Conservation (phyloP, 2,888 invertebrate species). For the Argynnis bischoffii region DNA sequence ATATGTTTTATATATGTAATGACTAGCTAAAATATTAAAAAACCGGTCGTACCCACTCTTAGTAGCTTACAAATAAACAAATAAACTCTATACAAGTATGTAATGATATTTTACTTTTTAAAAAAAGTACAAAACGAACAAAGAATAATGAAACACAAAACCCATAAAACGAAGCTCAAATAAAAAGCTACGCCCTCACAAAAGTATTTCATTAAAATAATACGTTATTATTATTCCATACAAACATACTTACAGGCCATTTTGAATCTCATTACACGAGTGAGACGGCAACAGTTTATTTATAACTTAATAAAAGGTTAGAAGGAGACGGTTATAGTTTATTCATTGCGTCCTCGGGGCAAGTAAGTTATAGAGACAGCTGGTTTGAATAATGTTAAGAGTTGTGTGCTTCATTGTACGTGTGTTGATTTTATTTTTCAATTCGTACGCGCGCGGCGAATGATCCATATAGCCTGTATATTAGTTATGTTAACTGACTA, state of each 20-base stretch:
- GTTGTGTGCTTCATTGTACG: constrained; percentile 3
- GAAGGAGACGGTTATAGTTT: constrained; percentile 30
- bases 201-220: constrained; percentile 65
- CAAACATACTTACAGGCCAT: constrained; percentile 67
- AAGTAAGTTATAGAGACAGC: constrained; percentile 26
- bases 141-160: constrained; percentile 50
- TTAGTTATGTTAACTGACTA: not conserved
- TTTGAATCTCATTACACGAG: constrained; percentile 65
- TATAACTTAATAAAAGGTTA: constrained; percentile 10
- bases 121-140: constrained; percentile 49
- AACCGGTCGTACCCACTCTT: not conserved
- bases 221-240: constrained; percentile 55
- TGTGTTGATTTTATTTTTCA: constrained; percentile 16
- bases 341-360: constrained; percentile 22
- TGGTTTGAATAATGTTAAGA: constrained; percentile 20
- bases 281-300: constrained; percentile 49
- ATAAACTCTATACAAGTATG: not conserved
- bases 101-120: constrained; percentile 11
- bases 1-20: no score
- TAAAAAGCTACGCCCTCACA: constrained; percentile 50
- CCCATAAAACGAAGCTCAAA: constrained; percentile 40
- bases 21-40: no score
- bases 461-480: not conserved
- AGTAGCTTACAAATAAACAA: not conserved
- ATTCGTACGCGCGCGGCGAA: constrained; percentile 6